phyloP scores from a whole-genome alignment of 2,113 vertebrate genomes.

The Myiozetetes cayanensis region DNA sequence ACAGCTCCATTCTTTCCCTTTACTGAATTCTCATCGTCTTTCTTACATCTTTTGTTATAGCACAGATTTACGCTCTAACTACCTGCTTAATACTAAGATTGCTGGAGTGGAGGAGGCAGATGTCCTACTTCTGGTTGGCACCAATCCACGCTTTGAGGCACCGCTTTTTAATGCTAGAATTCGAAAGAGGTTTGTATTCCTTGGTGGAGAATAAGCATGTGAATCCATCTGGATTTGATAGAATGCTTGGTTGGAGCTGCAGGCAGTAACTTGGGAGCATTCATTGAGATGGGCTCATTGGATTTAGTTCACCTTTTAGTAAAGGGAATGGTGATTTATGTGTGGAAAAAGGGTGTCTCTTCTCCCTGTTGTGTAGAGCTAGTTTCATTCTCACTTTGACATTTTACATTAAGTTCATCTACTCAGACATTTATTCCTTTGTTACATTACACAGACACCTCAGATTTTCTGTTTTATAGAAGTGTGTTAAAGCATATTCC shows the following conservation, averaged over 20 bases:
- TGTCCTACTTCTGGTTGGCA: constrained; percentile 89
- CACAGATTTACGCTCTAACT: constrained; percentile 94
- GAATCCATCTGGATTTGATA: background rate
- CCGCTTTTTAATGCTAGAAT: constrained; percentile 94
- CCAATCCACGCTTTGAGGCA: constrained; percentile 95
- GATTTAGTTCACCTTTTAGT: constrained; percentile 17
- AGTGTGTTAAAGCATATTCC: background rate
- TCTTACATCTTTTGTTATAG: constrained; percentile 62
- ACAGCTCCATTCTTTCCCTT: background rate
- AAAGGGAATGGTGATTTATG: background rate
- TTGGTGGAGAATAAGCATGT: background rate
- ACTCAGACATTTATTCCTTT: background rate
- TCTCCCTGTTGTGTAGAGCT: background rate
- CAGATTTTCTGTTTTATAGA: background rate
- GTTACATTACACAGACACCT: background rate
- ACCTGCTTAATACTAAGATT: constrained; percentile 93
- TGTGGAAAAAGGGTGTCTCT: background rate
- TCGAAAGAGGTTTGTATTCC: constrained; percentile 87
- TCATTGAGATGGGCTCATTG: background rate
- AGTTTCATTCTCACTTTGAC: background rate
- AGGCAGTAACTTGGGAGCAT: background rate
- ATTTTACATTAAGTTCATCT: background rate
- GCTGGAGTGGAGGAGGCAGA: constrained; percentile 93
- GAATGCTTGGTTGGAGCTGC: background rate
- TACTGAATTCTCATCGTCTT: background rate